Conservation (phyloP, 2,113 vertebrate genomes). For the Ochotona curzoniae region DNA sequence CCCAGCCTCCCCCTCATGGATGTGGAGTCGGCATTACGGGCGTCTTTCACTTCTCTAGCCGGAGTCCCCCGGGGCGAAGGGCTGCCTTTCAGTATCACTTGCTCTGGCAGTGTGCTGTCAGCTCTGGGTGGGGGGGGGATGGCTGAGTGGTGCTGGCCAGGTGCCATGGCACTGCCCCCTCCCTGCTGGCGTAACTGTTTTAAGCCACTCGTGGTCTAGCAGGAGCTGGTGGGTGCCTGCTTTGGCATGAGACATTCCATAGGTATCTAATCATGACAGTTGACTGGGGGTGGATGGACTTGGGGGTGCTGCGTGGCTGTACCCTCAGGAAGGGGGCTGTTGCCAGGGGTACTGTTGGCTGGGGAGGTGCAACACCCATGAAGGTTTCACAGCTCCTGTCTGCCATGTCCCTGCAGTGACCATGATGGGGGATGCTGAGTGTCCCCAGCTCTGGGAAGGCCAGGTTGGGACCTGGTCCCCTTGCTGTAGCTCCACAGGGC, state of each 20-base stretch:
- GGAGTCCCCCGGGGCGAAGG: not conserved
- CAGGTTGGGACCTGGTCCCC: not conserved
- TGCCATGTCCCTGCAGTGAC: not conserved
- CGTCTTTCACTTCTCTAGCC: no score
- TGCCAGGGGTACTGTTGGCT: not conserved
- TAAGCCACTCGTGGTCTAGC: no score
- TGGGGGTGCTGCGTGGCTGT: no score
- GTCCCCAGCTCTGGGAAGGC: not conserved
- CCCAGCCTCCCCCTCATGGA: not conserved
- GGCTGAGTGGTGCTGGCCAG: not conserved
- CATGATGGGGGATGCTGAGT: not conserved
- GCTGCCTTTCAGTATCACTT: not conserved
- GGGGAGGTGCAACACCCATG: not conserved
- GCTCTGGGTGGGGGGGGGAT: not conserved
- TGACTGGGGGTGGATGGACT: not conserved
- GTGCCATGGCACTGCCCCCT: not conserved
- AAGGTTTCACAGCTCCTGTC: no score
- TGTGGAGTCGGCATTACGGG: accelerated
- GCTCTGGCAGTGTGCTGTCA: not conserved
- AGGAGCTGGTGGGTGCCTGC: not conserved
- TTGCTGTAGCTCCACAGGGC: not conserved
- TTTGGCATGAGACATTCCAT: conserved; percentile 2
- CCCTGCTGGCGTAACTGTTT: no score
- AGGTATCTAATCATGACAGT: not conserved
- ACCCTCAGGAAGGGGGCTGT: no score